Conservation (phyloP, 2,888 invertebrate genomes). For the Folsomia manolachei region DNA sequence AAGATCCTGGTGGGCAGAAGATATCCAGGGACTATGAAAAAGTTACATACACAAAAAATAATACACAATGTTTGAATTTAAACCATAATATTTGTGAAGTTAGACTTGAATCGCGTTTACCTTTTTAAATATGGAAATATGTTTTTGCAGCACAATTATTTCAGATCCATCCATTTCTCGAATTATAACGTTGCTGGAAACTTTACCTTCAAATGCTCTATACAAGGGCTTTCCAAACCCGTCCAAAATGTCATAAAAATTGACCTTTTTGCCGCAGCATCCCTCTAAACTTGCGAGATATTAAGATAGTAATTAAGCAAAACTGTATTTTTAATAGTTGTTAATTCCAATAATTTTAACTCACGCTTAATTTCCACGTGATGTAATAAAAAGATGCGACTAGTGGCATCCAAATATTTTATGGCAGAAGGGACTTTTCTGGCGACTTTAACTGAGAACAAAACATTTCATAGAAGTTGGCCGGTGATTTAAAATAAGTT, state of each 20-base stretch:
- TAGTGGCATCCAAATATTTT: slow-evolving; percentile 19
- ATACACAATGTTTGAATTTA: too few relatives aligned
- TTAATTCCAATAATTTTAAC: neutral
- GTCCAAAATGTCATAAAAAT: slow-evolving; percentile 29
- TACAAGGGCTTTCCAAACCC: slow-evolving; percentile 28
- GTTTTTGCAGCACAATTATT: neutral
- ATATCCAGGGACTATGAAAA: slow-evolving; percentile 11
- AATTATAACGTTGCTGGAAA: slow-evolving; percentile 6
- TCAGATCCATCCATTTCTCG: neutral
- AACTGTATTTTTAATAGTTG: neutral
- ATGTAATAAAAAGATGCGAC: slow-evolving; percentile 24
- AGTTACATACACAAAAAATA: slow-evolving; percentile 1
- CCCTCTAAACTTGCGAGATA: neutral
- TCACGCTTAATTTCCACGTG: slow-evolving; percentile 22
- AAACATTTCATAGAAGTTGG: too few relatives aligned
- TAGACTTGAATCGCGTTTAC: slow-evolving; percentile 14
- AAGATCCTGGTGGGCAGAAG: slow-evolving; percentile 10
- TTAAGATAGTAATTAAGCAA: neutral
- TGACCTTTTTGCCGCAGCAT: slow-evolving; percentile 13
- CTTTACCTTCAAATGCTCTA: slow-evolving; percentile 17
- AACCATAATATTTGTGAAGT: neutral
- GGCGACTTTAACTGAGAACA: neutral
- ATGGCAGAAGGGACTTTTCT: slow-evolving; percentile 5
- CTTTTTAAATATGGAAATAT: neutral
- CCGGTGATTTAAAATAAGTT: too few relatives aligned